Evolutionary conservation across 2,113 vertebrate genomes (phyloP).

Genomic region (Prolemur simus): DNA sequence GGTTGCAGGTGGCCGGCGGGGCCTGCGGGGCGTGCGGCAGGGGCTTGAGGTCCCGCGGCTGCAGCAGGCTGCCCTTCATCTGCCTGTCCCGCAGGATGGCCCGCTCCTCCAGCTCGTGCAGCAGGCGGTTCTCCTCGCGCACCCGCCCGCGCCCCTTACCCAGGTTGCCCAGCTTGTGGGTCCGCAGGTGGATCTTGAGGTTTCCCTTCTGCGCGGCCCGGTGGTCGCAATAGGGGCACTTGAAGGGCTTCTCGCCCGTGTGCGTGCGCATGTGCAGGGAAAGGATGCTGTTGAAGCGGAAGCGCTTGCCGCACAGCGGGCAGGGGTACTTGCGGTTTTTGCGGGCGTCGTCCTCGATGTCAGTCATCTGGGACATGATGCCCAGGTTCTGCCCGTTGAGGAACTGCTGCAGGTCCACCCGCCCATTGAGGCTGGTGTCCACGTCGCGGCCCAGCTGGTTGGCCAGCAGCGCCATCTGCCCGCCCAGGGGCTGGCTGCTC

Average conservation of each 20-base stretch:
- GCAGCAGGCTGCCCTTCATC: constrained; percentile 93
- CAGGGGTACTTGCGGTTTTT: constrained; percentile 99
- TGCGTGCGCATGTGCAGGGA: constrained; percentile 99
- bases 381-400: constrained; percentile 98
- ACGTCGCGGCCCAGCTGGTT: constrained; percentile 97
- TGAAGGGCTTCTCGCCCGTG: constrained; percentile 99
- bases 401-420: constrained; percentile 98
- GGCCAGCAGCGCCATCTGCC: constrained; percentile 97
- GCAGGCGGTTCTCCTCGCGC: constrained; percentile 95
- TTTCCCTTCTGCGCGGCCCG: constrained; percentile 98
- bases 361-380: constrained; percentile 99
- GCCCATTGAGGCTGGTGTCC: constrained; percentile 93
- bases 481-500: constrained; percentile 95
- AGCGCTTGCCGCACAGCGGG: constrained; percentile 97
- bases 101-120: constrained; percentile 97
- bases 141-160: constrained; percentile 98
- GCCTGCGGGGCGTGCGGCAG: constrained; percentile 85
- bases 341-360: constrained; percentile 97
- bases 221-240: constrained; percentile 99
- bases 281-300: constrained; percentile 99
- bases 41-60: constrained; percentile 89
- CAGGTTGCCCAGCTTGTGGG: constrained; percentile 97
- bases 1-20: constrained; percentile 89
- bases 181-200: constrained; percentile 98
- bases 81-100: constrained; percentile 98